Evolutionary conservation across 2,113 vertebrate species (phyloP), one percentile per base, ranked within the genome.

Genomic region (Anolis carolinensis): DNA sequence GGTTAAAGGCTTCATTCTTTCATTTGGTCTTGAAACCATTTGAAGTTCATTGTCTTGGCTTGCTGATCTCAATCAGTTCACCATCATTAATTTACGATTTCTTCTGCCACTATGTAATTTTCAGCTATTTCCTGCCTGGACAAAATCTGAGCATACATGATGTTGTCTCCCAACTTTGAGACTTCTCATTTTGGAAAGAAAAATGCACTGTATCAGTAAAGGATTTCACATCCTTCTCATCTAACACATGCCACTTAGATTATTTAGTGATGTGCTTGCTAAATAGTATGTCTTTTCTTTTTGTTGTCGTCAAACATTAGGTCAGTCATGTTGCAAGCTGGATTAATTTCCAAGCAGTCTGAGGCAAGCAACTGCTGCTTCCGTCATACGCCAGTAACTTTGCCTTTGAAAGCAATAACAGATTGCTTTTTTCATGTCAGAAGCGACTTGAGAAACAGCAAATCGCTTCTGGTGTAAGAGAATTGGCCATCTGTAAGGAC

Each of bases 1-100:
- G 65, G 80, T 70, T 44, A 70, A 67, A 70, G 65, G 30, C 80
- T 48, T 82, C 44, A 81, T 82, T 70, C 39, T 70, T 82, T 82
- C 48, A 50, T 16, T 82, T 52, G 9, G 25, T 82, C 7, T 32
- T 23, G 27, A 81, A 70, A 48, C 34, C 9, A 52, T 81, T 82
- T 82, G 79, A 82, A 82, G 67, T 70, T 71, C 27, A 32, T 32
- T 82, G 67, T 52, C 30, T 32, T 20, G 27, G 36, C 55, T 62
- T 63, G 21, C 32, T 39, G 44, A 70, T 70, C 39, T 70, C 44
- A 68, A 71, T 52, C 65, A 32, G 39, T 70, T 82, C 44, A 82
- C 14, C 18, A 32, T 70, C 30, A 52, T 70, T 71, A 50, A 81
- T 70, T 70, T 81, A 70, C 70, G 63, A 18, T 81, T 50, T 30